phyloP scores from a whole-genome alignment of 2,113 vertebrate genomes.

The Abramis brama region DNA sequence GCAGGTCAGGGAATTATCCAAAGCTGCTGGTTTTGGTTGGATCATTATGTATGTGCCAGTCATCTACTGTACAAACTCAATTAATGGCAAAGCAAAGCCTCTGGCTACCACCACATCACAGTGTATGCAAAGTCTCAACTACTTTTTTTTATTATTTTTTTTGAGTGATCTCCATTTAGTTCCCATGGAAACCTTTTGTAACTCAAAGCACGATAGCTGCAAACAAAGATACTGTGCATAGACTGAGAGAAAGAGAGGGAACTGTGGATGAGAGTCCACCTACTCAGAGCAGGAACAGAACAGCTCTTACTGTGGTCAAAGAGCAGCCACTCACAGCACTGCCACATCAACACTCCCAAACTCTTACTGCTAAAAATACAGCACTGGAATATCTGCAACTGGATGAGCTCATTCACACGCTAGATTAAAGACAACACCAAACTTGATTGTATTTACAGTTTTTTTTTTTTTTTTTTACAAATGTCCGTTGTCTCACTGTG shows the following conservation, averaged over 20 bases:
- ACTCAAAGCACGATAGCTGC: conserved; percentile 51
- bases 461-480: neutral
- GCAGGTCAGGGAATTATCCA: neutral
- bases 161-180: conserved; percentile 62
- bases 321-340: conserved; percentile 35
- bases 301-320: conserved; percentile 56
- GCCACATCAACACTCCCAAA: conserved; percentile 23
- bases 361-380: conserved; percentile 23
- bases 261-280: conserved; percentile 58
- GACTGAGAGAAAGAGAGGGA: conserved; percentile 42
- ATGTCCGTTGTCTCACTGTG: neutral
- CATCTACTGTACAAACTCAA: conserved; percentile 23
- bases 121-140: conserved; percentile 37
- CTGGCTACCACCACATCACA: conserved; percentile 36
- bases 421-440: too few relatives aligned
- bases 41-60: conserved; percentile 47
- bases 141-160: conserved; percentile 26
- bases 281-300: conserved; percentile 53
- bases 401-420: neutral
- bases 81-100: conserved; percentile 13
- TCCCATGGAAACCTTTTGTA: conserved; percentile 70
- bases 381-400: neutral
- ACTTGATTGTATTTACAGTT: neutral
- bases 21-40: neutral
- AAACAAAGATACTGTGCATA: conserved; percentile 44